These are phyloP conservation scores for Oreochromis niloticus DNA, from an alignment of 2,113 vertebrate genomes.

Conservation along the genomic window DNA sequence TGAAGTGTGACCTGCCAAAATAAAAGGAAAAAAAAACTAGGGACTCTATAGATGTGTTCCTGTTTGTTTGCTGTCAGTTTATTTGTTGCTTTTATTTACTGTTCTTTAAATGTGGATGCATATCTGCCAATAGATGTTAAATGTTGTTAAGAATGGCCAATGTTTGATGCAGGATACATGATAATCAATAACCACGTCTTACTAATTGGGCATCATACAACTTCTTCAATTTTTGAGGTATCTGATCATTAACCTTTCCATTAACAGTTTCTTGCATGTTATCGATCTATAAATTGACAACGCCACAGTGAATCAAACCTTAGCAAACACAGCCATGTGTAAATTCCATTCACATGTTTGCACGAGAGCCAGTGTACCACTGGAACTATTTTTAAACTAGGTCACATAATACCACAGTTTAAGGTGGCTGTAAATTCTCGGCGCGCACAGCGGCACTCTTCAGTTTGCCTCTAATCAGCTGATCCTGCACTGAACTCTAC, in stretches of 20 bases:
- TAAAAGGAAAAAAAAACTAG: slow-evolving; percentile 45
- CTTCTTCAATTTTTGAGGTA: background rate
- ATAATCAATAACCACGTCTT: background rate
- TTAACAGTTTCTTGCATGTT: background rate
- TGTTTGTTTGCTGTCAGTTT: slow-evolving; percentile 79
- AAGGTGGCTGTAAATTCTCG: background rate
- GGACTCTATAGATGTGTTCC: slow-evolving; percentile 73
- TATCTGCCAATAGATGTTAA: slow-evolving; percentile 91
- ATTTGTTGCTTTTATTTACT: slow-evolving; percentile 78
- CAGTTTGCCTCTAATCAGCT: slow-evolving; percentile 46
- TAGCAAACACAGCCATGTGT: background rate
- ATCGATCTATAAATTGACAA: slow-evolving; percentile 24
- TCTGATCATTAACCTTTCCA: background rate
- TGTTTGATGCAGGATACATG: slow-evolving; percentile 94
- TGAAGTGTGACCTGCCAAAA: slow-evolving; percentile 67
- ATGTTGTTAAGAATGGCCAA: slow-evolving; percentile 84
- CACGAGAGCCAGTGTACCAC: background rate
- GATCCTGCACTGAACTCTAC: slow-evolving; percentile 93
- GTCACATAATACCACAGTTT: background rate
- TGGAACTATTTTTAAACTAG: slow-evolving; percentile 4
- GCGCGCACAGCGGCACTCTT: background rate
- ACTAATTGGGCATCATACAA: background rate
- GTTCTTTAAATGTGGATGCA: slow-evolving; percentile 79
- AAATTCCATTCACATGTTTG: background rate
- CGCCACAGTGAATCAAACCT: background rate